Evolutionary conservation across 2,888 invertebrate species (phyloP).

Genomic region (Apotomis turbidana): DNA sequence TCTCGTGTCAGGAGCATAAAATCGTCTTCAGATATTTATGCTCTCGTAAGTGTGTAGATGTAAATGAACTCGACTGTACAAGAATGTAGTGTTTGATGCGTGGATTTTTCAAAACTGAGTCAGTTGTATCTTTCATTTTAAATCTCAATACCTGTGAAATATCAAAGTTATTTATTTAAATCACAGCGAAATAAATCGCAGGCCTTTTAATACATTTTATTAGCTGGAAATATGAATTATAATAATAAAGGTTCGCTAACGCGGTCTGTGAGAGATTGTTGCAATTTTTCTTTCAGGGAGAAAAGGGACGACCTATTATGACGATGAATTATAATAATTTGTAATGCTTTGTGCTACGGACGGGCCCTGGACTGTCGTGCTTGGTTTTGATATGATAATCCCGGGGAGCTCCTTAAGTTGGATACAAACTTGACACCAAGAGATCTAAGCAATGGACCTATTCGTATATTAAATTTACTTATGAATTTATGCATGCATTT

Average conservation of each 20-base stretch:
- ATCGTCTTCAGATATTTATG: too few relatives aligned
- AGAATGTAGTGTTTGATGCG: not conserved
- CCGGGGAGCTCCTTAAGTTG: slow-evolving; percentile 28
- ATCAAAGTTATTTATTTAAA: not conserved
- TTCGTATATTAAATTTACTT: not conserved
- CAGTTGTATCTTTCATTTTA: not conserved
- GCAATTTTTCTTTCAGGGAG: slow-evolving; percentile 57
- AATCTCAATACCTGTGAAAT: not conserved
- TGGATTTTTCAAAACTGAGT: not conserved
- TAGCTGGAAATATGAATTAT: slow-evolving; percentile 49
- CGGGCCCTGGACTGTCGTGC: slow-evolving; percentile 36
- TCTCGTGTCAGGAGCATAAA: too few relatives aligned
- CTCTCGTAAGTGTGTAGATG: too few relatives aligned
- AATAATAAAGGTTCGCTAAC: slow-evolving; percentile 53
- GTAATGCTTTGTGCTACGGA: slow-evolving; percentile 58
- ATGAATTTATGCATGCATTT: not conserved
- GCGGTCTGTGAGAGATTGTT: slow-evolving; percentile 57
- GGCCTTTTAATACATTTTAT: slow-evolving; percentile 45
- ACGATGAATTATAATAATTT: slow-evolving; percentile 63
- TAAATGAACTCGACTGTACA: too few relatives aligned
- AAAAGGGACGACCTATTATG: slow-evolving; percentile 56
- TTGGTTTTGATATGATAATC: slow-evolving; percentile 41
- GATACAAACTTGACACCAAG: slow-evolving; percentile 7
- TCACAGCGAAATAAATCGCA: not conserved
- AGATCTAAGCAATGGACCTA: not conserved